Base-by-base conservation (phyloP, 1,140 invertebrate species). In the Sogatella furcifera region DNA sequence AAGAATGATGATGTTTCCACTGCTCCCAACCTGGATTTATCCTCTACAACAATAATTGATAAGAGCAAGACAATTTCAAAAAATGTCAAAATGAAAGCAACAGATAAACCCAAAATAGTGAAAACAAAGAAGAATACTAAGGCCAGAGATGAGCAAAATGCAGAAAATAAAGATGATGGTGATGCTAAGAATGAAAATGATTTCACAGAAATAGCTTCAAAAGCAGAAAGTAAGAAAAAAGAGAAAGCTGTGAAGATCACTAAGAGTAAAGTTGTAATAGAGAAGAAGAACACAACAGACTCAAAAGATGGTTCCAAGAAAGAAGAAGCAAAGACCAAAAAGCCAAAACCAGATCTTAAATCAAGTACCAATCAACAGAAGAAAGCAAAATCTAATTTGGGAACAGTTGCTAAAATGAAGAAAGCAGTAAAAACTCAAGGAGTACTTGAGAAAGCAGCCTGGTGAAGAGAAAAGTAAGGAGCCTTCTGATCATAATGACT, bases 101-200 rank as follows among this genome's bases (percentile, higher is more conserved):
- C 52, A 41, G 54, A 54, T 19, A 60, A 60, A 60, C 52, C 44
- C 1, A 52, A 60, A 60, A 38, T 24, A 19, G 58, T 52, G 14
- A 52, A 52, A 41, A 52, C 34, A 52, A 22, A 60, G 2, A 49
- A 60, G 24, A 60, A 59, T 53, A 52, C 49, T 21, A 49, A 60
- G 24, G 52, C 54, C 15, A 31, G 15, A n/a, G 34, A 54, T 38
- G 54, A 38, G 6, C 41, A 49, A 22, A 31, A 13, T 15, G 19
- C 14, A 17, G 21, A 21, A 0, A 42, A 53, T 17, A 53, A 53
- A 17, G 14, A 53, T 52, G 34, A 46, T 21, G 34, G 38, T 34
- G 24, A 1, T 19, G 52, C 38, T 22, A 41, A 60, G 19, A 13
- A 31, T 34, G 43, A 22, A 2, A 59, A 52, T 14, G 17, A 15